Percentiles rank a stretch among this genome's conserved stretches.
These are phyloP conservation scores for Leucophenga maculata DNA, from an alignment of 2,888 invertebrate genomes.

Conservation along the genomic window DNA sequence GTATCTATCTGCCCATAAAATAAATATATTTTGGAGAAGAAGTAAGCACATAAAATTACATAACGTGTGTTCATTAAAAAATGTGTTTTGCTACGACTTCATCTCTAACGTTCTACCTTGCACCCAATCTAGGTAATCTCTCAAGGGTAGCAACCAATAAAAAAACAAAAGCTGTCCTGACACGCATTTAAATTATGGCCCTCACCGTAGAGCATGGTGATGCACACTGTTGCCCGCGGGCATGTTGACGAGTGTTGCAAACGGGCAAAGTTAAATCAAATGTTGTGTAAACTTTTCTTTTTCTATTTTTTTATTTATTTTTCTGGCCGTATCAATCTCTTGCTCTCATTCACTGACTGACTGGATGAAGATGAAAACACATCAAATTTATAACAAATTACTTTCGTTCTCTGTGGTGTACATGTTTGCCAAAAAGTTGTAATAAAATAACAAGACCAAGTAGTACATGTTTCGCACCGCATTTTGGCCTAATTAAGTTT, in stretches of 20 bases:
- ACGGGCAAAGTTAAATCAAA: constrained; percentile 22
- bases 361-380: constrained; percentile 63
- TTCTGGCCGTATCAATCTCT: neutral
- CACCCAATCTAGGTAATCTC: no score
- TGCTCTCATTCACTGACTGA: neutral
- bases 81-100: neutral
- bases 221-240: neutral
- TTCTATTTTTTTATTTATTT: neutral
- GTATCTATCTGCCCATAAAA: neutral
- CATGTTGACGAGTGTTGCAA: neutral
- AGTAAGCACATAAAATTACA: constrained; percentile 9
- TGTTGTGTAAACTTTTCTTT: constrained; percentile 21
- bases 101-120: no score
- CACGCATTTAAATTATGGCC: constrained; percentile 25
- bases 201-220: neutral
- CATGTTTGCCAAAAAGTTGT: constrained; percentile 41
- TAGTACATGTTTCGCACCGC: constrained; percentile 55
- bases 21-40: neutral
- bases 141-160: constrained; percentile 4
- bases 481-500: constrained; percentile 69
- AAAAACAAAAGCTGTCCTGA: constrained; percentile 5
- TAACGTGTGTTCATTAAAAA: constrained; percentile 2
- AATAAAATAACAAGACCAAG: constrained; percentile 32
- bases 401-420: constrained; percentile 59
- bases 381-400: constrained; percentile 69